A percentile compares a stretch with the other conserved stretches of the same genome.
These are phyloP conservation scores for Cervus canadensis DNA, from an alignment of 2,113 vertebrate genomes.

Conservation along the genomic window DNA sequence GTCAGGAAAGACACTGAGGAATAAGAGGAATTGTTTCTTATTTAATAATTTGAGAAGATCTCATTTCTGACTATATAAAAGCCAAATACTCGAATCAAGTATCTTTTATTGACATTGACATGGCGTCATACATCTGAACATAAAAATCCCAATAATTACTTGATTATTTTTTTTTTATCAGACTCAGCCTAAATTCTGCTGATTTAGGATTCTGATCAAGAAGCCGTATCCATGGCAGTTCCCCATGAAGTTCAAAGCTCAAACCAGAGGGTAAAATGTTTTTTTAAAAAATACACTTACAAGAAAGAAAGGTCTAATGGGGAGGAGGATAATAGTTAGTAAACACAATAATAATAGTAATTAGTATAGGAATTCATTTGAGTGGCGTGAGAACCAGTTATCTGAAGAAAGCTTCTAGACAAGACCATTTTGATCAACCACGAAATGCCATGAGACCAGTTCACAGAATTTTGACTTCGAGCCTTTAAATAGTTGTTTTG, in stretches of 20 bases:
- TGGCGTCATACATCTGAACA: background rate
- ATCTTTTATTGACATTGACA: background rate
- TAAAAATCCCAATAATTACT: background rate
- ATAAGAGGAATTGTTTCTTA: background rate
- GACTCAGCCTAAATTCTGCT: background rate
- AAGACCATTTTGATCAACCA: background rate
- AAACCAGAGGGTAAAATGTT: background rate
- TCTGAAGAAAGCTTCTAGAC: background rate
- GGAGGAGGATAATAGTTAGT: background rate
- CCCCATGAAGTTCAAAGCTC: background rate
- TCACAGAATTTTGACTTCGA: background rate
- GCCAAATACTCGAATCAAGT: background rate
- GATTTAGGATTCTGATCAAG: background rate
- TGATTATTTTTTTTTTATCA: background rate
- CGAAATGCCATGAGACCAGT: background rate
- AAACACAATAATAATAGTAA: background rate
- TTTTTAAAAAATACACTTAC: background rate
- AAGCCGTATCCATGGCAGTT: background rate
- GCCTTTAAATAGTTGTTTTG: background rate
- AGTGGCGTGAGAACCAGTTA: background rate
- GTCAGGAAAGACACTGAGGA: background rate
- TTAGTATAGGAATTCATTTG: background rate
- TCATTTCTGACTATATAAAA: background rate
- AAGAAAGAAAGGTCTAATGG: background rate
- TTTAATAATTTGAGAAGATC: background rate